Evolutionary conservation across 2,797 vertebrate species (phyloP).

Genomic region (Squalus acanthias): DNA sequence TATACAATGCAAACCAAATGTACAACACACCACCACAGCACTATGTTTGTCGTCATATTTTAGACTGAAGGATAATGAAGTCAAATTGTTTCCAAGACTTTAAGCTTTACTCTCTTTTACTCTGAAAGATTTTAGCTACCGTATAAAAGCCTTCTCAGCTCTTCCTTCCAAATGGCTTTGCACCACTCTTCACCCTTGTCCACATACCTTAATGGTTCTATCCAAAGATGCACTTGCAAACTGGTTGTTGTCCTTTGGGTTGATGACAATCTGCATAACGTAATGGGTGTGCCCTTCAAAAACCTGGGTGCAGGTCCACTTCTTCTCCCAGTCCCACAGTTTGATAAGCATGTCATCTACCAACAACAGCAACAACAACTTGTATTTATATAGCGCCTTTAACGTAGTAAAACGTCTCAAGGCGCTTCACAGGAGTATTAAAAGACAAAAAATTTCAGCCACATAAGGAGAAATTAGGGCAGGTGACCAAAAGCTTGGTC

Average conservation of each 20-base stretch:
- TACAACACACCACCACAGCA: too few species aligned
- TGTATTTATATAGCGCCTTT: too few species aligned
- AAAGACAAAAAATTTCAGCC: too few species aligned
- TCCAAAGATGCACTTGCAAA: constrained; percentile 95
- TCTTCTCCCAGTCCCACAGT: constrained; percentile 98
- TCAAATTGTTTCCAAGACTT: background rate
- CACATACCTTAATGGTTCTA: constrained; percentile 87
- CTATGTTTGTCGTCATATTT: background rate
- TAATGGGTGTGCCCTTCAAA: constrained; percentile 98
- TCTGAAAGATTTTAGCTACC: background rate
- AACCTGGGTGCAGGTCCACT: constrained; percentile 95
- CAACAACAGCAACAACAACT: background rate
- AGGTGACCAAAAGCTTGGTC: too few species aligned
- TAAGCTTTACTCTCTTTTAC: background rate
- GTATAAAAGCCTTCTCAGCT: background rate
- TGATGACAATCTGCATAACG: constrained; percentile 98
- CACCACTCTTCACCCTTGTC: background rate
- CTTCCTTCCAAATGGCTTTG: background rate
- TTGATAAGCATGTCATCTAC: constrained; percentile 98
- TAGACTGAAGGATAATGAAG: background rate
- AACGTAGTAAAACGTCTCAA: too few species aligned
- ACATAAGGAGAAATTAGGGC: too few species aligned
- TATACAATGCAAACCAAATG: background rate
- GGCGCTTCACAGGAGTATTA: too few species aligned
- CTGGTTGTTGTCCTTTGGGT: constrained; percentile 97